These are phyloP conservation scores for Meriones psammophilus DNA, from an alignment of 2,797 vertebrate genomes.

Conservation along the genomic window DNA sequence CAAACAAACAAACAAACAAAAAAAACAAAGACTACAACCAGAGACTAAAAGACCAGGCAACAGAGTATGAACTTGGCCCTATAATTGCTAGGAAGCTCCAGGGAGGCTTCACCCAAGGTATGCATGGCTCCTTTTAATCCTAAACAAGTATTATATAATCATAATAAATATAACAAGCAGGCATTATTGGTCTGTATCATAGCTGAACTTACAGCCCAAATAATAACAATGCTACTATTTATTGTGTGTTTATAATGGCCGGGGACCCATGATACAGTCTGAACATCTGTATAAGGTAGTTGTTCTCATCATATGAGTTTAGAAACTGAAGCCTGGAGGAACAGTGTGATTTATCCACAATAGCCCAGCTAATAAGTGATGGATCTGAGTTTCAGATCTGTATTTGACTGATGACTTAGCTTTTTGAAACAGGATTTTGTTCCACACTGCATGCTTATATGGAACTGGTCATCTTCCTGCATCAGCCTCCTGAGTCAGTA, in stretches of 20 bases:
- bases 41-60: conserved; percentile 19
- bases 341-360: conserved; percentile 58
- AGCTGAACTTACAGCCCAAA: conserved; percentile 58
- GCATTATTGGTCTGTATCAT: conserved; percentile 57
- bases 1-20: too few relatives aligned
- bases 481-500: neutral
- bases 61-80: conserved; percentile 17
- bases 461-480: neutral
- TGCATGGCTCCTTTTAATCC: conserved; percentile 49
- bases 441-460: neutral
- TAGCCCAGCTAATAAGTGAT: conserved; percentile 17
- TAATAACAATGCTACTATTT: conserved; percentile 59
- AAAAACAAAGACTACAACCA: conserved; percentile 16
- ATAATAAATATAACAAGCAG: conserved; percentile 44
- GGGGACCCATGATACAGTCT: conserved; percentile 5
- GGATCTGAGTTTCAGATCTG: conserved; percentile 40
- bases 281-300: conserved; percentile 5
- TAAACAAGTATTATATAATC: conserved; percentile 21
- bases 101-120: neutral
- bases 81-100: neutral
- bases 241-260: conserved; percentile 30
- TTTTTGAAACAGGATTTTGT: neutral
- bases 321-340: conserved; percentile 48
- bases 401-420: conserved; percentile 49
- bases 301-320: neutral